Base-by-base conservation (phyloP, 2,797 vertebrate genomes). In the Amphiprion clarkii region DNA sequence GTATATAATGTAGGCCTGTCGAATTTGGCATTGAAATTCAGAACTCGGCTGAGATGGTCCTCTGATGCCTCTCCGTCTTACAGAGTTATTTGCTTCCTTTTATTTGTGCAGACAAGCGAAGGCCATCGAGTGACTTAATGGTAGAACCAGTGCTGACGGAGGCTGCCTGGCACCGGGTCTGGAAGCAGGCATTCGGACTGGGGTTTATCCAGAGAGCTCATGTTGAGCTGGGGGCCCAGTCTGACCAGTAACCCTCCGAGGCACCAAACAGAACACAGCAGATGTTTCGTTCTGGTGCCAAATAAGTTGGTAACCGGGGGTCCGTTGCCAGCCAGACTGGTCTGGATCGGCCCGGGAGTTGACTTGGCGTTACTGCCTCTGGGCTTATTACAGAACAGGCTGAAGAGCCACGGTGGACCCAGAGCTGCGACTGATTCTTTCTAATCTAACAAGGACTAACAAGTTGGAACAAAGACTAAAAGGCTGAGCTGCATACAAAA, bases 231-330 rank as follows among this genome's bases (percentile, higher is more conserved):
- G 75, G 53, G 54, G 23, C 64, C 70, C 60, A 21, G 69, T 53
- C 79, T 49, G 72, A 86, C 65, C 81, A 70, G 69, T 51, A 51
- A 79, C 69, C 69, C 77, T 82, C 33, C 27, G 68, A 82, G 74
- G 69, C 77, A 69, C 71, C 42, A 75, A 85, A 76, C 66, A 46
- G 58, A 89, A 73, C 78, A 29, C 54, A 88, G 83, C 88, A 92
- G 92, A 93, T 92, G 89, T 89, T 89, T 72, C 48, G 27, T 16
- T 63, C 23, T 14, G 52, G 17, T 68, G 83, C 90, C 89, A 92
- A 73, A 85, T 74, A 74, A 78, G 74, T 87, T 87, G 72, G 77
- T 86, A 82, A 79, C 79, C 72, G 76, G 71, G 82, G 60, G 74
- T 51, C 67, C 64, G 54, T 48, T 33, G 73, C 68, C 78, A 70